phyloP scores from a whole-genome alignment of 2,888 invertebrate species.

The Lasioglossum marginatum region DNA sequence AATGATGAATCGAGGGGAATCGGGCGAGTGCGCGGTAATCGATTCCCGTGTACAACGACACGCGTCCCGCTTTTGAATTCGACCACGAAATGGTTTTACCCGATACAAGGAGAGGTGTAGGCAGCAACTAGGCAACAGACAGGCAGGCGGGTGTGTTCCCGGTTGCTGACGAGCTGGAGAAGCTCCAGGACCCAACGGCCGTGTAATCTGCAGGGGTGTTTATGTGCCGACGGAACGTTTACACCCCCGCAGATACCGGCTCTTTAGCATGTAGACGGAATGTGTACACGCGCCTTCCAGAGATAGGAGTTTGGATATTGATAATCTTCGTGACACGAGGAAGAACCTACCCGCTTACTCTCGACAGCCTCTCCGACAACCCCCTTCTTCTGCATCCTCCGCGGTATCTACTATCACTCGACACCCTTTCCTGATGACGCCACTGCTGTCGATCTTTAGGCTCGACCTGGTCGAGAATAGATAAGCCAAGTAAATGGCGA shows the following conservation, averaged over 20 bases:
- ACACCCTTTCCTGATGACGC: constrained; percentile 18
- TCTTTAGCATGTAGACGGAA: constrained; percentile 65
- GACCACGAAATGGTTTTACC: constrained; percentile 56
- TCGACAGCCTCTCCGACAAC: background rate
- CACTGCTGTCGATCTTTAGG: constrained; percentile 55
- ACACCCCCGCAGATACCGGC: constrained; percentile 73
- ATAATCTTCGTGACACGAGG: constrained; percentile 75
- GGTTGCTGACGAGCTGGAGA: constrained; percentile 35
- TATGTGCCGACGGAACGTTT: constrained; percentile 73
- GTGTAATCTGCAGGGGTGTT: constrained; percentile 76
- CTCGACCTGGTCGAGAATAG: constrained; percentile 66
- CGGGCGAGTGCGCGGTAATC: constrained; percentile 50
- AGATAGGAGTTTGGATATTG: constrained; percentile 77
- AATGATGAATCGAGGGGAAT: constrained; percentile 51
- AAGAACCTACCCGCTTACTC: constrained; percentile 37
- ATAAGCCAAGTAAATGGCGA: constrained; percentile 69
- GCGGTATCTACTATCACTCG: constrained; percentile 3
- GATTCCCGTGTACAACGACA: constrained; percentile 36
- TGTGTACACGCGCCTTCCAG: constrained; percentile 66
- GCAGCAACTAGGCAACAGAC: background rate
- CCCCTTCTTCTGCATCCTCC: background rate
- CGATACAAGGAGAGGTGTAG: constrained; percentile 12
- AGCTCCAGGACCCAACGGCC: constrained; percentile 61
- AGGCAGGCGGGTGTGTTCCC: background rate
- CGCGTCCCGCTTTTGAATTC: constrained; percentile 42